These are phyloP conservation scores for Patella pellucida DNA, from an alignment of 2,888 invertebrate genomes.

Conservation along the genomic window DNA sequence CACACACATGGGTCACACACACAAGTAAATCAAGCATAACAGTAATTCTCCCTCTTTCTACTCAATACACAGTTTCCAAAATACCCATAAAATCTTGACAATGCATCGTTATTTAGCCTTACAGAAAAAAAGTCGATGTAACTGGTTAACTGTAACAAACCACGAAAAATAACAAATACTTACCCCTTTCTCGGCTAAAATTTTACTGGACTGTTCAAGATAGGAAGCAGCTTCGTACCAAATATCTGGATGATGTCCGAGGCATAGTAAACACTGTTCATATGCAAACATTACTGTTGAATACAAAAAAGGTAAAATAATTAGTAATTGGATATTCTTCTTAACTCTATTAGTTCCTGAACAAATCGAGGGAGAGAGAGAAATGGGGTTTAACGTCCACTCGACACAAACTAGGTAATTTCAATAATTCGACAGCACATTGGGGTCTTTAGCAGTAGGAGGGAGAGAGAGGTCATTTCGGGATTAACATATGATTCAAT, in stretches of 20 bases:
- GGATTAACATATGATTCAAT: no score
- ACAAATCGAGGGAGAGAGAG: no score
- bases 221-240: conserved; percentile 98
- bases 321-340: not conserved
- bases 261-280: conserved; percentile 94
- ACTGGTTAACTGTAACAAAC: not conserved
- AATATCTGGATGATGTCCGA: conserved; percentile 97
- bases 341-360: no score
- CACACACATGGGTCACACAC: no score
- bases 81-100: not conserved
- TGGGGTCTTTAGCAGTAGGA: no score
- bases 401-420: no score
- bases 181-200: conserved; percentile 90
- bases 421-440: no score
- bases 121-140: not conserved
- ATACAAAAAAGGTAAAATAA: conserved; percentile 7
- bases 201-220: conserved; percentile 93
- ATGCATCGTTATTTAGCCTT: not conserved
- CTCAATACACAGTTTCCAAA: not conserved
- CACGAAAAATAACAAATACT: conserved; percentile 17
- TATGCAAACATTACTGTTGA: conserved; percentile 94
- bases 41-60: not conserved
- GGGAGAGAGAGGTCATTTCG: no score
- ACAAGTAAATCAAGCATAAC: not conserved
- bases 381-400: no score